These are phyloP conservation scores for Amphipoea lucens DNA, from an alignment of 2,888 invertebrate species.

Conservation along the genomic window DNA sequence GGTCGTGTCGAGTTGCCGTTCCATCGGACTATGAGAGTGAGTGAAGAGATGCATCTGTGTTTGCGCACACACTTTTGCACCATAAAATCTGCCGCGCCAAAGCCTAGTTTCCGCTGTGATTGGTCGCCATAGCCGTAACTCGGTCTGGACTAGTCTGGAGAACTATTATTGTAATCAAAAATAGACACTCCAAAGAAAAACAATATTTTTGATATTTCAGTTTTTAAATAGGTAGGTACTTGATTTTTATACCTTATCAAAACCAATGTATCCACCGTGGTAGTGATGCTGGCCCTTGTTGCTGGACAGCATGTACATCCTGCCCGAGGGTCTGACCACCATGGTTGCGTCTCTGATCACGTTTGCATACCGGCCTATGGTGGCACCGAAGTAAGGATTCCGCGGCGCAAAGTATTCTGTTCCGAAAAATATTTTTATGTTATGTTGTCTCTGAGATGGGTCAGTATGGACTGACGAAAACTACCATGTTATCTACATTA, in stretches of 20 bases:
- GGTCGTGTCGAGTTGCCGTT: not conserved
- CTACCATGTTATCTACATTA: not conserved
- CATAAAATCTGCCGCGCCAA: not conserved
- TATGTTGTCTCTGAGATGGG: not conserved
- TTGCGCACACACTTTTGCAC: not conserved
- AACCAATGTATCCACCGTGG: constrained; percentile 96
- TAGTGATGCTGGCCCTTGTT: constrained; percentile 94
- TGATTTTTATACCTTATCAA: constrained; percentile 91
- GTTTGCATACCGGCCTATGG: constrained; percentile 96
- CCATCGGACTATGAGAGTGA: not conserved
- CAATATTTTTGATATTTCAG: not conserved
- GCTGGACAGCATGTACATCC: constrained; percentile 92
- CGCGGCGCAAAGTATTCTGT: constrained; percentile 92
- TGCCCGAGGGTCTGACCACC: constrained; percentile 91
- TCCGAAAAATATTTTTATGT: not conserved
- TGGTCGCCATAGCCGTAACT: not conserved
- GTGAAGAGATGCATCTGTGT: not conserved
- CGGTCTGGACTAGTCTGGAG: not conserved
- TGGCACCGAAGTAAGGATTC: constrained; percentile 97
- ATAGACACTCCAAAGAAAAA: not conserved
- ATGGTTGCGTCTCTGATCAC: constrained; percentile 93
- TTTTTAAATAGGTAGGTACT: not conserved
- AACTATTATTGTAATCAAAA: not conserved
- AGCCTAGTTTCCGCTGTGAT: not conserved
- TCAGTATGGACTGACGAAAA: not conserved